phyloP scores from a whole-genome alignment of 2,888 invertebrate species.

The Nyleta sp. region DNA sequence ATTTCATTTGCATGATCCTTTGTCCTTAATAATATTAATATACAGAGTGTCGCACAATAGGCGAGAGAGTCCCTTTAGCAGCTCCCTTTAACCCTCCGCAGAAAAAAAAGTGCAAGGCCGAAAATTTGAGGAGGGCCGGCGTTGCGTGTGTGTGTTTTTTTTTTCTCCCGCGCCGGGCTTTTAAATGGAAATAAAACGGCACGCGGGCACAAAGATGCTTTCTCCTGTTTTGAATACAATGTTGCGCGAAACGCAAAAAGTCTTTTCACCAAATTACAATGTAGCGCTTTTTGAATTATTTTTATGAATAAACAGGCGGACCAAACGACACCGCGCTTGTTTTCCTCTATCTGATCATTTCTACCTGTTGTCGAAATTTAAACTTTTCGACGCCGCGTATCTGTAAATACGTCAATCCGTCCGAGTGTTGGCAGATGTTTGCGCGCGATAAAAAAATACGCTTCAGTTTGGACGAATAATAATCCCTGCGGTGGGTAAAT shows the following conservation, averaged over 20 bases:
- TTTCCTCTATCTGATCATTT: neutral
- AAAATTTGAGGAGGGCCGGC: slow-evolving; percentile 31
- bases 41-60: slow-evolving; percentile 38
- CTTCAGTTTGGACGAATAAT: no score
- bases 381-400: slow-evolving; percentile 16
- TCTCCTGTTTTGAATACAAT: slow-evolving; percentile 44
- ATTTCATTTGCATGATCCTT: slow-evolving; percentile 62
- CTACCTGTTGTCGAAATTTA: slow-evolving; percentile 11
- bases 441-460: neutral
- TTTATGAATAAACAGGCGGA: slow-evolving; percentile 18
- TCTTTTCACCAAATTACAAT: slow-evolving; percentile 30
- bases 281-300: slow-evolving; percentile 2
- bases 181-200: slow-evolving; percentile 38
- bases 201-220: slow-evolving; percentile 26
- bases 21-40: slow-evolving; percentile 60
- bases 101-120: slow-evolving; percentile 43
- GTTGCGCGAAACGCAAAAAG: neutral
- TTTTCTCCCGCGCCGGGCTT: slow-evolving; percentile 13
- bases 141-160: neutral
- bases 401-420: slow-evolving; percentile 39
- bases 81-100: slow-evolving; percentile 24
- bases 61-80: slow-evolving; percentile 15
- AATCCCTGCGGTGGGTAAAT: neutral
- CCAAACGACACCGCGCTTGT: no score
- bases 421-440: slow-evolving; percentile 23